Evolutionary conservation across 2,797 vertebrate genomes (phyloP).

Genomic region (Lophotriccus pileatus): DNA sequence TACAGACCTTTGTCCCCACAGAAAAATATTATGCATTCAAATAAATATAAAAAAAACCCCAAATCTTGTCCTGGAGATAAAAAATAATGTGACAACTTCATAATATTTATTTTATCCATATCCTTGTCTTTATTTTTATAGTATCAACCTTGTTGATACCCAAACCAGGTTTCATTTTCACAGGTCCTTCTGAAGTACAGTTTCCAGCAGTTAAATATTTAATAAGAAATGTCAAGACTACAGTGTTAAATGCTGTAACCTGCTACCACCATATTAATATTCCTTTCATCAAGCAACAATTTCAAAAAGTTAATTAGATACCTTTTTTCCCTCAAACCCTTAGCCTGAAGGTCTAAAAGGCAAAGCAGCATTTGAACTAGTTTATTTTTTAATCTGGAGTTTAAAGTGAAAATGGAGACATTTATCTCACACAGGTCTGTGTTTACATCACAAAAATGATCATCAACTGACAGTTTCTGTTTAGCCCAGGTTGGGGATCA

Average conservation of each 20-base stretch:
- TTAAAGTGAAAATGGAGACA: not conserved
- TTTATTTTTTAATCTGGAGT: not conserved
- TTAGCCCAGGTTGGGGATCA: not conserved
- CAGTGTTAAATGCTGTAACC: not conserved
- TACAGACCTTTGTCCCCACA: not conserved
- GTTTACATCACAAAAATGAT: not conserved
- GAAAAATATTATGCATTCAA: not conserved
- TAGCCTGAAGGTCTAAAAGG: not conserved
- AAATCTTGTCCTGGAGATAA: not conserved
- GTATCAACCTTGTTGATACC: not conserved
- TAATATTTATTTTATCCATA: not conserved
- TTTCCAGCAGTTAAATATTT: constrained; percentile 1
- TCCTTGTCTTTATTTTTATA: not conserved
- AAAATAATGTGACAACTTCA: not conserved
- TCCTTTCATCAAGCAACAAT: not conserved
- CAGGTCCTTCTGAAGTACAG: not conserved
- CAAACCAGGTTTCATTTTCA: not conserved
- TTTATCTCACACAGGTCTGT: not conserved
- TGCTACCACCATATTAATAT: not conserved
- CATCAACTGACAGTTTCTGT: not conserved
- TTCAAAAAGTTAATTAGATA: not conserved
- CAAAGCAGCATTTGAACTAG: not conserved
- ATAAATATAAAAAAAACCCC: not conserved
- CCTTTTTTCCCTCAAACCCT: not conserved
- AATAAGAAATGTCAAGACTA: not conserved